phyloP scores from a whole-genome alignment of 1,140 invertebrate genomes.

The Ectropis grisescens region DNA sequence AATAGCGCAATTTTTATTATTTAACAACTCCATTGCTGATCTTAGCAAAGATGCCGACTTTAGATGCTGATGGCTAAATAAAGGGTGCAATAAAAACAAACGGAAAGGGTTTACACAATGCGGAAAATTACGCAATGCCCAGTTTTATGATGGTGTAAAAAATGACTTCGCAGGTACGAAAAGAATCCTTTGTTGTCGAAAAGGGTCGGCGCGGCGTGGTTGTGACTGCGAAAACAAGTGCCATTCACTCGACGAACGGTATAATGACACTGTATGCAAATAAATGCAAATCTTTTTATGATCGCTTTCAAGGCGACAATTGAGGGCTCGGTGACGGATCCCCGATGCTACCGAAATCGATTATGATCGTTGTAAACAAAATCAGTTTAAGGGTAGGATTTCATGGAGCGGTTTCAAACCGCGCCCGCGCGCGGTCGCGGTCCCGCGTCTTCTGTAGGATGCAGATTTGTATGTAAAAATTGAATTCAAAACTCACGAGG shows the following conservation, averaged over 20 bases:
- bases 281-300: slow-evolving; percentile 47
- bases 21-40: slow-evolving; percentile 57
- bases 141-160: slow-evolving; percentile 48
- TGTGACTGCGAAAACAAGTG: slow-evolving; percentile 28
- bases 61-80: slow-evolving; percentile 28
- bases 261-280: slow-evolving; percentile 47
- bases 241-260: slow-evolving; percentile 32
- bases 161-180: slow-evolving; percentile 54
- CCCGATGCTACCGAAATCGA: slow-evolving; percentile 34
- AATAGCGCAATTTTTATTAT: slow-evolving; percentile 64
- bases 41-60: slow-evolving; percentile 54
- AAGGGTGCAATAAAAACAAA: slow-evolving; percentile 57
- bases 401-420: no score
- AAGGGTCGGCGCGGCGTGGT: slow-evolving; percentile 10
- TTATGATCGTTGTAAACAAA: slow-evolving; percentile 33
- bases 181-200: slow-evolving; percentile 20
- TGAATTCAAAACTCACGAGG: no score
- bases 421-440: no score
- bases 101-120: slow-evolving; percentile 65
- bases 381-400: no score
- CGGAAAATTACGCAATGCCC: slow-evolving; percentile 61
- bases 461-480: no score
- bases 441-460: no score
- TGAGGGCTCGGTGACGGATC: slow-evolving; percentile 19
- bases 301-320: slow-evolving; percentile 25